Percentiles rank a stretch among this genome's conserved stretches.
phyloP scores from a whole-genome alignment of 2,113 vertebrate genomes.

The Euleptes europaea region DNA sequence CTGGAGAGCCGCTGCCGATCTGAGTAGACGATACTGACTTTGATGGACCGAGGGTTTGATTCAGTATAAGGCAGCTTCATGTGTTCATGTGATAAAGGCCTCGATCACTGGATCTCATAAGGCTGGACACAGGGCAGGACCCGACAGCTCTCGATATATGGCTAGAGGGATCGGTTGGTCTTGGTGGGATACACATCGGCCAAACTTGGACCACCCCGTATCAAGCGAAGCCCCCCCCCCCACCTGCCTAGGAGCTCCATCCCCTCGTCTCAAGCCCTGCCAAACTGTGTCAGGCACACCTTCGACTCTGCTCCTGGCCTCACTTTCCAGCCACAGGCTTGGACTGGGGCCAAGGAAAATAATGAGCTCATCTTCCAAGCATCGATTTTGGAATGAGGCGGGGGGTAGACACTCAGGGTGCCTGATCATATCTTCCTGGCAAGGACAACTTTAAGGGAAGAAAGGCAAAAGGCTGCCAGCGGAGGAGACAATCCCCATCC shows the following conservation, averaged over 20 bases:
- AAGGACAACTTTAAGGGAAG: slow-evolving; percentile 45
- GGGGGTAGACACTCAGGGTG: background rate
- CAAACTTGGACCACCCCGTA: no score
- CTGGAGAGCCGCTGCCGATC: no score
- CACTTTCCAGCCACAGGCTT: slow-evolving; percentile 11
- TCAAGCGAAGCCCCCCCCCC: background rate
- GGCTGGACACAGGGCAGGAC: no score
- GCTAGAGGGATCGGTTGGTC: background rate
- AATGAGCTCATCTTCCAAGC: slow-evolving; percentile 64
- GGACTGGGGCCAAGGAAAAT: slow-evolving; percentile 69
- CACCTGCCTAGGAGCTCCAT: background rate
- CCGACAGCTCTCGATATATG: no score
- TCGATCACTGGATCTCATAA: background rate
- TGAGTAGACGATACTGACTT: no score
- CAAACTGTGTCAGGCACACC: background rate
- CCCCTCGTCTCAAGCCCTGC: background rate
- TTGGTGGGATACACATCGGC: background rate
- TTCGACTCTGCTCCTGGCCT: background rate
- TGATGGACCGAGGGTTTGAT: no score
- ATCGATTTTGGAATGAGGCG: slow-evolving; percentile 44
- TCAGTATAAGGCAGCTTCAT: no score
- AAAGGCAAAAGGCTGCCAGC: slow-evolving; percentile 46
- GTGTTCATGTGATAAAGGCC: background rate
- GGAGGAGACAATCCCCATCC: slow-evolving; percentile 45
- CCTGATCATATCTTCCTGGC: slow-evolving; percentile 41